Percentiles rank a stretch among this genome's conserved stretches.
Evolutionary conservation across 1,140 invertebrate genomes (phyloP).

Genomic region (Caenorhabditis brenneri): DNA sequence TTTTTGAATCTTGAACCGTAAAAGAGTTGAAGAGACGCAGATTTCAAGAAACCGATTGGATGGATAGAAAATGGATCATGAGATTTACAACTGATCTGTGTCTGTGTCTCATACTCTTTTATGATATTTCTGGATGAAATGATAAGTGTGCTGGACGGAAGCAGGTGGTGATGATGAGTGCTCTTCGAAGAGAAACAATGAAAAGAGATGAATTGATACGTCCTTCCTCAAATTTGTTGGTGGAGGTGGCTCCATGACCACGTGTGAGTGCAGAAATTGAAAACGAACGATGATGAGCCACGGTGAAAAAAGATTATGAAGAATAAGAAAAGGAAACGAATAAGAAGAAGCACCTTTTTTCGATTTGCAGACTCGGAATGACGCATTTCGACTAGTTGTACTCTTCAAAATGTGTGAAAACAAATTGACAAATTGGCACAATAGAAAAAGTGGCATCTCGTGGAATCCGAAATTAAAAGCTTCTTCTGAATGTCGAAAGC

Average conservation of each 20-base stretch:
- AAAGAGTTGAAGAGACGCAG: slow-evolving; percentile 25
- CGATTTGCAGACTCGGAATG: not conserved
- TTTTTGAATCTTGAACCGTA: slow-evolving; percentile 36
- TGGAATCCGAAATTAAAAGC: not conserved
- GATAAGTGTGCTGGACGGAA: slow-evolving; percentile 33
- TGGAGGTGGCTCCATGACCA: not conserved
- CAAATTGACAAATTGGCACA: slow-evolving; percentile 33
- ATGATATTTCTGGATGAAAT: not conserved
- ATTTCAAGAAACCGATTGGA: slow-evolving; percentile 28
- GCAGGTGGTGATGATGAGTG: slow-evolving; percentile 18
- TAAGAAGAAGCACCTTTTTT: slow-evolving; percentile 16
- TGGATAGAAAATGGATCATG: slow-evolving; percentile 16
- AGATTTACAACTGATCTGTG: slow-evolving; percentile 23
- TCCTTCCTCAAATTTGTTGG: slow-evolving; percentile 1
- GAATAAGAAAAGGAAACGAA: not conserved
- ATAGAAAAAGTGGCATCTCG: not conserved
- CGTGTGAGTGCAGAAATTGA: slow-evolving; percentile 19
- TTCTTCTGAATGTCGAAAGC: no score
- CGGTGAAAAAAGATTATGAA: not conserved
- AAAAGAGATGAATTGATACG: slow-evolving; percentile 6
- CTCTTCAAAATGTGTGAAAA: not conserved
- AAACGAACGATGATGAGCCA: no score
- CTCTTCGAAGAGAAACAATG: slow-evolving; percentile 7
- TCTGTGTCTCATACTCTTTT: not conserved
- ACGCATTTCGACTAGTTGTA: not conserved